A percentile compares a stretch with the other conserved stretches of the same genome.
phyloP scores from a whole-genome alignment of 92 coral and sea anemone genomes.

The Porites lobata region DNA sequence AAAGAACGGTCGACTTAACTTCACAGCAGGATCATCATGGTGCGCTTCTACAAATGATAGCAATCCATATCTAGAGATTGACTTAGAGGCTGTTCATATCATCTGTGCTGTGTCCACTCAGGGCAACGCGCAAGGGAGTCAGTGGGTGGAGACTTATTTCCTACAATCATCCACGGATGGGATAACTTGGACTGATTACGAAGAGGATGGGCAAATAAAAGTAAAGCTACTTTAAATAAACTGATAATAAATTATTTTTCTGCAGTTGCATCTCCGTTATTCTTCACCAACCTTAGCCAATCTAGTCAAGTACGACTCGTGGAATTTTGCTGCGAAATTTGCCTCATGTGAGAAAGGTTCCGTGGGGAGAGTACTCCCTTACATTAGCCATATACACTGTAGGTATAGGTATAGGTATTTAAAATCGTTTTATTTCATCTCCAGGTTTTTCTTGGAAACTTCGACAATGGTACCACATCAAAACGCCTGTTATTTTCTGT shows the following conservation, averaged over 20 bases:
- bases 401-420: no score
- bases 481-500: neutral
- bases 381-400: neutral
- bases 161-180: constrained; percentile 26
- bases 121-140: no score
- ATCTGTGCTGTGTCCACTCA: no score
- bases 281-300: neutral
- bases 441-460: constrained; percentile 22
- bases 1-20: constrained; percentile 19
- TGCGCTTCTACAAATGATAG: constrained; percentile 40
- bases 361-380: no score
- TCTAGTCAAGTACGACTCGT: no score
- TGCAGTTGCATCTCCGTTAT: neutral
- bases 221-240: neutral
- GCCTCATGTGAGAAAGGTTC: no score
- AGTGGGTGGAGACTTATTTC: neutral
- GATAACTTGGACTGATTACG: constrained; percentile 21
- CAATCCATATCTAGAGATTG: constrained; percentile 33
- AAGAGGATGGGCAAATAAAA: neutral
- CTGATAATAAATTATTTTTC: neutral
- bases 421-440: no score
- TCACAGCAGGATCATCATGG: constrained; percentile 39
- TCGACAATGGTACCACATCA: neutral
- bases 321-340: no score
- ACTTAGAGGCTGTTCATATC: neutral